Evolutionary conservation across 2,888 invertebrate genomes (phyloP).

Genomic region (Panorpa germanica): DNA sequence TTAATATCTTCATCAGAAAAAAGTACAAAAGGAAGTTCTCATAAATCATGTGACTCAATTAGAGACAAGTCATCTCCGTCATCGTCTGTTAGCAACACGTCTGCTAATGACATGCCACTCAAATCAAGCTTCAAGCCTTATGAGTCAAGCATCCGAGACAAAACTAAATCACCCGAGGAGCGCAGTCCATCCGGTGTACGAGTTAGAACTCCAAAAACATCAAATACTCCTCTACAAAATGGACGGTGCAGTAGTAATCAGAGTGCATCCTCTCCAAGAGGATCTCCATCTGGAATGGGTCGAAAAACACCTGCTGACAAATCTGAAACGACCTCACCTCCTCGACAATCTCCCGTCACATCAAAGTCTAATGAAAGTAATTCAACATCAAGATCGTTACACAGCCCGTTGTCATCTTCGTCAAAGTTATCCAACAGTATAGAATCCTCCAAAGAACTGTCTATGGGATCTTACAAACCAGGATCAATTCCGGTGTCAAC

Average conservation of each 20-base stretch:
- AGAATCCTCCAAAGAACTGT: slow-evolving; percentile 34
- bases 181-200: slow-evolving; percentile 23
- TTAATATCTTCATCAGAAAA: slow-evolving; percentile 57
- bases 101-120: slow-evolving; percentile 21
- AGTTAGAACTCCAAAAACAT: slow-evolving; percentile 20
- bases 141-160: slow-evolving; percentile 47
- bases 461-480: slow-evolving; percentile 43
- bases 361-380: slow-evolving; percentile 17
- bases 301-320: slow-evolving; percentile 11
- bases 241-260: slow-evolving; percentile 58
- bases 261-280: slow-evolving; percentile 48
- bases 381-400: slow-evolving; percentile 3
- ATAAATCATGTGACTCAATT: slow-evolving; percentile 22
- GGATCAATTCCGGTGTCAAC: slow-evolving; percentile 30
- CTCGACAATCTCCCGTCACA: slow-evolving; percentile 19
- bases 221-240: slow-evolving; percentile 7
- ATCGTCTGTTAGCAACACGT: slow-evolving; percentile 25
- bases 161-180: slow-evolving; percentile 48
- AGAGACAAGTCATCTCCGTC: slow-evolving; percentile 40
- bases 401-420: slow-evolving; percentile 1
- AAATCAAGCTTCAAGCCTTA: slow-evolving; percentile 60
- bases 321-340: slow-evolving; percentile 14
- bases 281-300: slow-evolving; percentile 26
- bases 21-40: slow-evolving; percentile 31
- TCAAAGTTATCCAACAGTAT: slow-evolving; percentile 13